phyloP scores from a whole-genome alignment of 2,113 vertebrate genomes.

The Heptranchias perlo region DNA sequence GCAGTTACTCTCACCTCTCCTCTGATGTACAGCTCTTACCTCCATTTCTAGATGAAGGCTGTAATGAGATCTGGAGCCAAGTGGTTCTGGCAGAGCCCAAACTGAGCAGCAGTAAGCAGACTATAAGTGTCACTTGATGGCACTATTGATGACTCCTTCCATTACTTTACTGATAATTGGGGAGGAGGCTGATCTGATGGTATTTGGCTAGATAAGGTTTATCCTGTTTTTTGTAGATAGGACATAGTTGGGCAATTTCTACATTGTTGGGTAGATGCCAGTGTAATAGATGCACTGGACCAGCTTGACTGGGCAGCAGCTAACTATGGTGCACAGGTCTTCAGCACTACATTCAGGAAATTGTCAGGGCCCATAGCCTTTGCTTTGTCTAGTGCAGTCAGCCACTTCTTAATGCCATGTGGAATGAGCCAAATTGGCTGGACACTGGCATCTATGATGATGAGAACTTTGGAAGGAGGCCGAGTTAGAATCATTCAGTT shows the following conservation, averaged over 20 bases:
- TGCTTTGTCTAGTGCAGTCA: background rate
- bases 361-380: background rate
- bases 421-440: background rate
- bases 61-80: background rate
- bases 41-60: background rate
- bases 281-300: too few species aligned
- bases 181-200: too few species aligned
- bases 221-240: background rate
- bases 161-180: too few species aligned
- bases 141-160: background rate
- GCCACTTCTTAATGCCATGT: background rate
- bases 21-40: background rate
- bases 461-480: background rate
- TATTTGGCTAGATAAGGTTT: too few species aligned
- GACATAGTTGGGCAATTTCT: background rate
- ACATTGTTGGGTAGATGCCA: background rate
- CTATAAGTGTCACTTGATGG: background rate
- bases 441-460: background rate
- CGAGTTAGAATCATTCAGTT: background rate
- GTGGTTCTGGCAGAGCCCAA: background rate
- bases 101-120: background rate
- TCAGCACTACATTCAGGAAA: background rate
- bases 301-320: background rate
- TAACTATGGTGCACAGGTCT: background rate
- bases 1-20: background rate